phyloP scores from a whole-genome alignment of 2,797 vertebrate species.

The Myotis planiceps region DNA sequence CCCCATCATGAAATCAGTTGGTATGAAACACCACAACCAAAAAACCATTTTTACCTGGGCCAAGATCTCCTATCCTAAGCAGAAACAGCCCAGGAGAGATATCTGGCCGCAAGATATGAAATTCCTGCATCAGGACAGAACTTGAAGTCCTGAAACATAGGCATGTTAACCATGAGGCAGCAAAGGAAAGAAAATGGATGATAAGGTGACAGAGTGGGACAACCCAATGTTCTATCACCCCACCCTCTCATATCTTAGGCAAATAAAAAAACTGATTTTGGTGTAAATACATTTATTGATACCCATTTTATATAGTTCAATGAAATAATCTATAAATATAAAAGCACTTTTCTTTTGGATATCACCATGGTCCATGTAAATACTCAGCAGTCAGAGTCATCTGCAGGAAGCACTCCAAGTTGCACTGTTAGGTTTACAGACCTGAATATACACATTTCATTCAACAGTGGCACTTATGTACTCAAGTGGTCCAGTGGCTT shows the following conservation, averaged over 20 bases:
- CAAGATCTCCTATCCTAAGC: neutral
- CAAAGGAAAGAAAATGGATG: neutral
- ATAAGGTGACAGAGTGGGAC: neutral
- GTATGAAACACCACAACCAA: neutral
- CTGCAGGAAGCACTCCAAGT: conserved; percentile 73
- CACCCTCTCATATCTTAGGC: neutral
- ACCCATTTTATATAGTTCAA: conserved; percentile 83
- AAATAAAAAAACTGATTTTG: conserved; percentile 65
- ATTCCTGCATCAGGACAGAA: neutral
- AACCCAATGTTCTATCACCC: neutral
- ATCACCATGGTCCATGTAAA: conserved; percentile 83
- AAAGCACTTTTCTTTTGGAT: conserved; percentile 80
- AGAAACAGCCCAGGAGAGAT: neutral
- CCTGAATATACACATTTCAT: conserved; percentile 72
- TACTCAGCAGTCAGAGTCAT: conserved; percentile 77
- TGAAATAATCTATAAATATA: conserved; percentile 85
- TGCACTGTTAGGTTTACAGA: conserved; percentile 73
- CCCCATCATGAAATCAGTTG: neutral
- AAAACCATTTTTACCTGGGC: neutral
- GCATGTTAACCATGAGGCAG: neutral
- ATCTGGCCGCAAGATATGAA: neutral
- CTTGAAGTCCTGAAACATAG: neutral
- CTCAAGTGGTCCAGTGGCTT: conserved; percentile 82
- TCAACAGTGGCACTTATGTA: conserved; percentile 78
- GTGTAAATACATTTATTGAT: conserved; percentile 87